Conservation (phyloP, 2,888 invertebrate species). For the Heliconius ismenius region DNA sequence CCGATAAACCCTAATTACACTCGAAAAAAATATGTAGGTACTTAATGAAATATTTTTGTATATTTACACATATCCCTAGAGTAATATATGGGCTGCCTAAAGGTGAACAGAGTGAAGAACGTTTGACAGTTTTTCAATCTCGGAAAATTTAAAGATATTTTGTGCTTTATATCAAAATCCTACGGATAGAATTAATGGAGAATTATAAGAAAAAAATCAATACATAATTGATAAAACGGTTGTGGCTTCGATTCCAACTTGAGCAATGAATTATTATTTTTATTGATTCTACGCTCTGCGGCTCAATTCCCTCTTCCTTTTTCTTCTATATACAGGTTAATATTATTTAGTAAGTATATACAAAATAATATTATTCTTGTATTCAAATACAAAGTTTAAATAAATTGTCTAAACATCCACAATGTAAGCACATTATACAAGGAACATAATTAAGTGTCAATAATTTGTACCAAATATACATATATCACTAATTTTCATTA, state of each 20-base stretch:
- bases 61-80: background rate
- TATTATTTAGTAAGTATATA: too few relatives aligned
- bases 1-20: conserved; percentile 22
- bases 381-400: too few relatives aligned
- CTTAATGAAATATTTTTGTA: conserved; percentile 11
- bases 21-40: background rate
- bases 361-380: too few relatives aligned
- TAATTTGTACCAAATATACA: conserved; percentile 20
- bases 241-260: too few relatives aligned
- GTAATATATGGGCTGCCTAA: background rate
- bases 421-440: background rate
- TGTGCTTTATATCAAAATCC: background rate
- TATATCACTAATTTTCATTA: conserved; percentile 33
- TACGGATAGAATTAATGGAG: background rate
- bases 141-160: background rate
- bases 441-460: background rate
- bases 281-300: too few relatives aligned
- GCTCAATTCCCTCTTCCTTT: too few relatives aligned
- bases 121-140: background rate
- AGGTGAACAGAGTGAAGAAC: background rate
- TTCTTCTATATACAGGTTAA: too few relatives aligned
- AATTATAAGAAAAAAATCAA: too few relatives aligned
- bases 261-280: too few relatives aligned
- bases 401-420: background rate
- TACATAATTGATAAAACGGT: too few relatives aligned